Evolutionary conservation across 2,113 vertebrate genomes (phyloP).

Genomic region (Tyto alba): DNA sequence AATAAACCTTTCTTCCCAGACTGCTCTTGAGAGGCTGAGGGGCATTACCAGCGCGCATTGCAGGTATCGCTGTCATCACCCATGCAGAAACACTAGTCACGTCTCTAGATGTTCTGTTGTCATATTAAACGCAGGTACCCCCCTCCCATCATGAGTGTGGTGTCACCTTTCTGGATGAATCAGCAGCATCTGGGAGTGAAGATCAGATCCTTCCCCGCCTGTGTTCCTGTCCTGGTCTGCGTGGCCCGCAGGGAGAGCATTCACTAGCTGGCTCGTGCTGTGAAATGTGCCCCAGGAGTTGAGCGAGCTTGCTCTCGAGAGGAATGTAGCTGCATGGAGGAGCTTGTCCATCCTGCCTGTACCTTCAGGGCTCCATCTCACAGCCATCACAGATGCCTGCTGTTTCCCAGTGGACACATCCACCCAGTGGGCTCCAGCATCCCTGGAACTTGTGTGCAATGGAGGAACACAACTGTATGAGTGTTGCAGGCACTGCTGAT

Average conservation of each 20-base stretch:
- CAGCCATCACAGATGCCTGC: neutral
- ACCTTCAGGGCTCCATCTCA: neutral
- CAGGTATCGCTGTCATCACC: neutral
- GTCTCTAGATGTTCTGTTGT: neutral
- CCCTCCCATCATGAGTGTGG: neutral
- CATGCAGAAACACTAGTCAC: fast-evolving
- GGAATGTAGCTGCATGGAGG: neutral
- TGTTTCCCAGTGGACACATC: neutral
- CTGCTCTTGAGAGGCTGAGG: neutral
- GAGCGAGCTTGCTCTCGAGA: neutral
- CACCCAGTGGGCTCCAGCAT: fast-evolving
- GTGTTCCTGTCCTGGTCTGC: neutral
- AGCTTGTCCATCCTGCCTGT: neutral
- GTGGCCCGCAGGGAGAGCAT: neutral
- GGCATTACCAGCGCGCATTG: neutral
- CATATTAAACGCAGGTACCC: neutral
- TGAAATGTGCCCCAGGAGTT: neutral
- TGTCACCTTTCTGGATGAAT: slow-evolving; percentile 15
- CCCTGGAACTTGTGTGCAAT: neutral
- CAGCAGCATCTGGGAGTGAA: neutral
- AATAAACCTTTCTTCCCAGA: neutral
- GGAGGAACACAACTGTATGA: neutral
- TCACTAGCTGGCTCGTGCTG: neutral
- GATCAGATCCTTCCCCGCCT: neutral
- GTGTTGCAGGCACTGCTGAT: neutral